These are phyloP conservation scores for Panagrolaimus sp. DNA, from an alignment of 1,140 invertebrate genomes.

Conservation along the genomic window DNA sequence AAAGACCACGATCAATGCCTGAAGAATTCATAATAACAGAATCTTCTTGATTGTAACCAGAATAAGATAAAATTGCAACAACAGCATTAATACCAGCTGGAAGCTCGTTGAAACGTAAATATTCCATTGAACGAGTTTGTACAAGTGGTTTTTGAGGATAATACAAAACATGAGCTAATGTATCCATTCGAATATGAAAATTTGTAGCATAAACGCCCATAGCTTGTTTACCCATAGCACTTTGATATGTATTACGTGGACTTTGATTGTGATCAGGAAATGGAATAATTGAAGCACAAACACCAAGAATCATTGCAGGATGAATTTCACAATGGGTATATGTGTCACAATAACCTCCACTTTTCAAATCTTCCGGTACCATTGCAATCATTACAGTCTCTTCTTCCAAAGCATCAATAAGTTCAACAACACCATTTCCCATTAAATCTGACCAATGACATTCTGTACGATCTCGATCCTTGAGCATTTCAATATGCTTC, in stretches of 20 bases:
- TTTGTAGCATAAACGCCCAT: constrained; percentile 99
- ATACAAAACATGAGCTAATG: constrained; percentile 89
- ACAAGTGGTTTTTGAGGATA: constrained; percentile 99
- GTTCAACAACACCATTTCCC: constrained; percentile 92
- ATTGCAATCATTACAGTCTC: constrained; percentile 99
- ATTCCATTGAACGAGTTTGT: constrained; percentile 95
- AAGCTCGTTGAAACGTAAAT: constrained; percentile 84
- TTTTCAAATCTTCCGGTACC: constrained; percentile 88
- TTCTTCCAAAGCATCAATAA: constrained; percentile 96
- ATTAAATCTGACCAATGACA: constrained; percentile 88
- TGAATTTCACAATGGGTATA: constrained; percentile 99
- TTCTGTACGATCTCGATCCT: constrained; percentile 61
- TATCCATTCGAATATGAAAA: constrained; percentile 98
- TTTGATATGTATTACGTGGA: constrained; percentile 92
- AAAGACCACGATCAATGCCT: constrained; percentile 96
- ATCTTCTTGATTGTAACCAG: constrained; percentile 98
- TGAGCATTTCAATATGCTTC: constrained; percentile 88
- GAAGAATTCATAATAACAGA: constrained; percentile 96
- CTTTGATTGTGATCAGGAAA: constrained; percentile 99
- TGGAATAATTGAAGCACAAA: constrained; percentile 97
- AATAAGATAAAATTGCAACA: constrained; percentile 96
- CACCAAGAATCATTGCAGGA: constrained; percentile 90
- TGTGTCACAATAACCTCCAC: constrained; percentile 91
- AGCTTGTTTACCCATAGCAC: constrained; percentile 99
- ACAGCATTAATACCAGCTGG: constrained; percentile 89